phyloP scores from a whole-genome alignment of 2,888 invertebrate species.

The Xestia sexstrigata region DNA sequence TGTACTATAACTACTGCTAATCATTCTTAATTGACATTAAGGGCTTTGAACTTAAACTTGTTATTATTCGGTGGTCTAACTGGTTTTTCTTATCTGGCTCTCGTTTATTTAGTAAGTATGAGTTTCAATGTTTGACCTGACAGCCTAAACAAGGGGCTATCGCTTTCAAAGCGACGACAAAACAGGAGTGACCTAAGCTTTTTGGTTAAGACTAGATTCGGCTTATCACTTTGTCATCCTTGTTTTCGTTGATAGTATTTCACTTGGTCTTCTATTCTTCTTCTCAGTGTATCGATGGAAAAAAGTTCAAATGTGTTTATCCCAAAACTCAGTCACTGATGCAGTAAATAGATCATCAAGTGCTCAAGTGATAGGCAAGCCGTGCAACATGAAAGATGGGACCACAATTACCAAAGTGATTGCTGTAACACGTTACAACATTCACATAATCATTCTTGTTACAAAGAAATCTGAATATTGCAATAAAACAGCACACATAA shows the following conservation, averaged over 20 bases:
- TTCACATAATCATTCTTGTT: not conserved
- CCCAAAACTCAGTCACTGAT: too few relatives aligned
- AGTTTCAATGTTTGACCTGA: too few relatives aligned
- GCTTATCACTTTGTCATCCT: not conserved
- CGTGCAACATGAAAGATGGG: too few relatives aligned
- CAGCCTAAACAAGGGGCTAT: not conserved
- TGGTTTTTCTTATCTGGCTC: not conserved
- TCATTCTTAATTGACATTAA: not conserved
- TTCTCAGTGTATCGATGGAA: too few relatives aligned
- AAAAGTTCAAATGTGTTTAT: too few relatives aligned
- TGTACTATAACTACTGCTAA: not conserved
- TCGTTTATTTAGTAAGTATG: not conserved
- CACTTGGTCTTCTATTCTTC: not conserved
- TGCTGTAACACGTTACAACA: not conserved
- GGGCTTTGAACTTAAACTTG: not conserved
- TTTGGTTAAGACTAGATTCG: not conserved
- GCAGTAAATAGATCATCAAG: too few relatives aligned
- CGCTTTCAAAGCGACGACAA: not conserved
- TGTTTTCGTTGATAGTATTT: not conserved
- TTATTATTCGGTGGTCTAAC: not conserved
- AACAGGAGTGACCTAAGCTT: not conserved
- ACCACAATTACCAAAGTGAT: not conserved
- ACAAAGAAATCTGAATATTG: not conserved
- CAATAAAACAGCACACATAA: not conserved
- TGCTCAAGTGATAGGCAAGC: too few relatives aligned